These are phyloP conservation scores for Sebastes kiyomatsui DNA, from an alignment of 2,797 vertebrate species.

Conservation along the genomic window DNA sequence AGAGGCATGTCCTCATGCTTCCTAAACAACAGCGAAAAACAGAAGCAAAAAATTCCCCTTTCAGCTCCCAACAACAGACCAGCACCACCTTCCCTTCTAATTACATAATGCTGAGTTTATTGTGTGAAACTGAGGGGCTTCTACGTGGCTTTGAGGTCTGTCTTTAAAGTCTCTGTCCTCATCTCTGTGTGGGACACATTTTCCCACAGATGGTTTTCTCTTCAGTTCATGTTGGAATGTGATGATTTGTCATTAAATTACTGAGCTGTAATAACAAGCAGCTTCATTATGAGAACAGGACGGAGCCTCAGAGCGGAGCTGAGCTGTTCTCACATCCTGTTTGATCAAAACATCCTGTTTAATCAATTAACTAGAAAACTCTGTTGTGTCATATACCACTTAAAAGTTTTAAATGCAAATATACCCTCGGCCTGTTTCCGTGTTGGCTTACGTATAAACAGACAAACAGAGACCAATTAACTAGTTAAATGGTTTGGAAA, in stretches of 20 bases:
- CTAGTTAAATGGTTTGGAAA: neutral
- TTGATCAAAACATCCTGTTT: neutral
- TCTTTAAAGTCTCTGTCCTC: conserved; percentile 15
- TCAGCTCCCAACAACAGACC: neutral
- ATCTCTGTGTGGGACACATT: conserved; percentile 9
- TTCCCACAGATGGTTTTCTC: conserved; percentile 48
- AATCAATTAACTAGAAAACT: neutral
- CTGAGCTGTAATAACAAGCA: conserved; percentile 25
- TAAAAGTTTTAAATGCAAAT: neutral
- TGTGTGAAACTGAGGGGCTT: conserved; percentile 19
- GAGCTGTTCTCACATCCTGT: neutral
- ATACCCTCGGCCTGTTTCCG: neutral
- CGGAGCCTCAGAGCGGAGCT: neutral
- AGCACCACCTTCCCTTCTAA: conserved; percentile 16
- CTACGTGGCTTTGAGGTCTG: conserved; percentile 8
- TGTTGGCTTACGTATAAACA: neutral
- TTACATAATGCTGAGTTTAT: conserved; percentile 18
- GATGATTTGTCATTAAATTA: conserved; percentile 51
- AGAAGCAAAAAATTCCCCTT: neutral
- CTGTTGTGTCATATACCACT: neutral
- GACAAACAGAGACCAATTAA: neutral
- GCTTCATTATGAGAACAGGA: conserved; percentile 23
- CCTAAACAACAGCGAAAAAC: neutral
- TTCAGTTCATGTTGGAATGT: conserved; percentile 38
- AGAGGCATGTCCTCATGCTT: neutral